Base-by-base conservation (phyloP, 2,113 vertebrate genomes). In the Chionomys nivalis region DNA sequence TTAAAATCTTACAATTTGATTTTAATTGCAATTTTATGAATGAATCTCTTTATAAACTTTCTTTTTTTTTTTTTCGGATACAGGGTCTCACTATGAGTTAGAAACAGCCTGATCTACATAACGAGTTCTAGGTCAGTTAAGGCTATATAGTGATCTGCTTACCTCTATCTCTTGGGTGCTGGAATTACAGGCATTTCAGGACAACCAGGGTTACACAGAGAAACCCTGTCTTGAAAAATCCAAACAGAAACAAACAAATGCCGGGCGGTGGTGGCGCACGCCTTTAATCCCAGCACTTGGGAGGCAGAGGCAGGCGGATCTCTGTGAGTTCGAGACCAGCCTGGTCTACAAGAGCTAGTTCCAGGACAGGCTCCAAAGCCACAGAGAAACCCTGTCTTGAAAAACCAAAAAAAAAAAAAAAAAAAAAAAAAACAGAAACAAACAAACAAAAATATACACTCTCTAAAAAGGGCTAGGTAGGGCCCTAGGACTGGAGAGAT, bases 1-100 rank as follows among this genome's bases (percentile, higher is more conserved):
- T 91, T 61, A 75, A 90, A 44, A 47, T 39, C 23, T 42, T 10
- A 82, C 19, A 82, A 89, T 39, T 77, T 94, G 78, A 94, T 87
- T 73, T 96, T 70, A 86, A 58, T 9, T 93, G 17, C 70, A 88
- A 47, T 72, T 19, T 72, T 72, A 78, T 47, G 47, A 90, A 49
- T n/a, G 14, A 39, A 85, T 21, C 14, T 75, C 26, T 77, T 88
- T 85, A 70, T n/a, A 70, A 70, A 70, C 17, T 73, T 72, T n/a
- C n/a, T 39, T 70, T 73, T 73, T 58, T 17, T 21, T 73, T 75
- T 24, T 55, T 55, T 55, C 16, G 52, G 23, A 24, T 26, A 31
- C 13, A n/a, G 49, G 31, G 9, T 65, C 13, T 63, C 58, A 44
- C 55, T 63, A 16, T 42, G 19, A 21, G 19, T 58, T 58, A 58